Conservation (phyloP, 2,888 invertebrate species). For the Synanthedon formicaeformis region DNA sequence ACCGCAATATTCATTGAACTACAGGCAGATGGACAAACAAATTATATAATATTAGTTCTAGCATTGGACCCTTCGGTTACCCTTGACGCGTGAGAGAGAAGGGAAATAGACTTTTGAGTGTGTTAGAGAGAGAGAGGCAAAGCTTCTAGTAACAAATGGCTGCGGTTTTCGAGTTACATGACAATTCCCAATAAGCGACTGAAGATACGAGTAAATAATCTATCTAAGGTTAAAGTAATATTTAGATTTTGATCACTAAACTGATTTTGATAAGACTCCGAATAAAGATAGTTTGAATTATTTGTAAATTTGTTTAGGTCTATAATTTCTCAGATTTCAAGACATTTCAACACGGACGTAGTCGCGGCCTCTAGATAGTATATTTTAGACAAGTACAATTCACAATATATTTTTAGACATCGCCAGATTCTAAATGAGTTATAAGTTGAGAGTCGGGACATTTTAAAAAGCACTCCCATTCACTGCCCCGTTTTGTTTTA, state of each 20-base stretch:
- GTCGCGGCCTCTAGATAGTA: too few species aligned
- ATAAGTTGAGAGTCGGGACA: neutral
- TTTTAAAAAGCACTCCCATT: neutral
- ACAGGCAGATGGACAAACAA: conserved; percentile 28
- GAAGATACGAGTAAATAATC: too few species aligned
- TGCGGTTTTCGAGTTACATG: neutral
- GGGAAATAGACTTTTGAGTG: neutral
- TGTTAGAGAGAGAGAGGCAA: neutral
- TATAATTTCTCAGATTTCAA: too few species aligned
- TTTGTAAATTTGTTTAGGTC: too few species aligned
- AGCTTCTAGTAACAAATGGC: neutral
- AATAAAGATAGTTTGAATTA: too few species aligned
- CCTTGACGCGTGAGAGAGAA: neutral
- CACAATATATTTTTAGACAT: too few species aligned
- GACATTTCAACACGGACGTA: too few species aligned
- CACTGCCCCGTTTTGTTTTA: neutral
- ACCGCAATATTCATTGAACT: conserved; percentile 32
- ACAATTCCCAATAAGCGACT: neutral
- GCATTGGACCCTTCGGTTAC: conserved; percentile 9
- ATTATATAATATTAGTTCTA: conserved; percentile 14
- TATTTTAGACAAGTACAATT: too few species aligned
- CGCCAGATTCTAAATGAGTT: neutral
- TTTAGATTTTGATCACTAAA: too few species aligned
- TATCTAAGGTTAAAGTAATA: too few species aligned
- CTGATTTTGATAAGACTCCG: too few species aligned